Evolutionary conservation across 1,140 invertebrate genomes (phyloP), one percentile per base, ranked within the genome.

Genomic region (Eurytemora carolleeae): DNA sequence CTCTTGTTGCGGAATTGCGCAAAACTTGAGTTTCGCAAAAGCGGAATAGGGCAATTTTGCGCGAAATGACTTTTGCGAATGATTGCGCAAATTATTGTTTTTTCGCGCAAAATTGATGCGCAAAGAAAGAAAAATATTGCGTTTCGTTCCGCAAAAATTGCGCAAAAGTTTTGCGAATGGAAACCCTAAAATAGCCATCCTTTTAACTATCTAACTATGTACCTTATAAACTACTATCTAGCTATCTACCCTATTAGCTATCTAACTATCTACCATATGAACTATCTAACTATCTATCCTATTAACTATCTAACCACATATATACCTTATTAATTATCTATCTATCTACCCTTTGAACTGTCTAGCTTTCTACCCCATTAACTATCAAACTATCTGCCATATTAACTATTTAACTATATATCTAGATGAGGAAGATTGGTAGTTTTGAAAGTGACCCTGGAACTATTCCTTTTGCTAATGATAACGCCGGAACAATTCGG

Each of bases 401-500:
- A 12, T n/a, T 44, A 44, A 12, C 31, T 12, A 44, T 44, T n/a
- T 44, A 44, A 12, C 31, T 44, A 44, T 44, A 7, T 44, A 65
- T 52, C 19, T 57, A 57, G 19, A 20, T 61, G 22, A 60, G 19
- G n/a, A 63, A 21, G 3, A 55, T 59, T 17, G 53, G 24, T 12
- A 63, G 59, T 53, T 63, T 56, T 55, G 20, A 21, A 44, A 24
- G 31, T 63, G 23, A 53, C 17, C 16, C 22, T 22, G 24, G 21
- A 53, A n/a, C n/a, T n/a, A 80, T 98, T 71, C 93, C 93, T 44
- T 98, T 98, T 75, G 93, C 94, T 63, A 97, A 97, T 73, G 94
- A 98, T 70, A 96, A 97, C 75, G 90, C 92, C 25, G 94, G 93
- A 15, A 98, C 94, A 23, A 97, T 98, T 69, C 92, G 94, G 68